Percentiles rank a stretch among this genome's conserved stretches.
phyloP scores from a whole-genome alignment of 92 coral and sea anemone genomes.

The Ricordea florida region DNA sequence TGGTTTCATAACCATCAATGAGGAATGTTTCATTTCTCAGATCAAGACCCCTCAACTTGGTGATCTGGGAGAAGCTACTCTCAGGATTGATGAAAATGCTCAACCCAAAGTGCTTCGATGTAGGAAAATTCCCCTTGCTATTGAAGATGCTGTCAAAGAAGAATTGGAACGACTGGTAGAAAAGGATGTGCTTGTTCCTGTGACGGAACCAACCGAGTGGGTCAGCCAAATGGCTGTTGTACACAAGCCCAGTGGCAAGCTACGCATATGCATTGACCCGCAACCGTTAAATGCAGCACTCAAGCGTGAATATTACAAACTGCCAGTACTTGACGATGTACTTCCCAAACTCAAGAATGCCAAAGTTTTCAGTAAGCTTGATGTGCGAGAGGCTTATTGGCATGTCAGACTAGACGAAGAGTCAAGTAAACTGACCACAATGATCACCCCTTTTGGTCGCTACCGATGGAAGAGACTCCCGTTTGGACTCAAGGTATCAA shows the following conservation, averaged over 20 bases:
- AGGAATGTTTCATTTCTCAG: conserved; percentile 21
- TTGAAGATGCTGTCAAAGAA: too few relatives aligned
- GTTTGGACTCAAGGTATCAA: conserved; percentile 16
- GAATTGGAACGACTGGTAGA: conserved; percentile 53
- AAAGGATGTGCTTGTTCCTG: conserved; percentile 34
- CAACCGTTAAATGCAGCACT: too few relatives aligned
- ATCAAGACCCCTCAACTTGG: conserved; percentile 22
- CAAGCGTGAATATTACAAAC: conserved; percentile 16
- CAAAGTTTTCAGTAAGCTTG: conserved; percentile 31
- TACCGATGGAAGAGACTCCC: conserved; percentile 31
- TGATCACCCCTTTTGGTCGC: too few relatives aligned
- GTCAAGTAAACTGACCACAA: conserved; percentile 2
- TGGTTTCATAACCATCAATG: conserved; percentile 20
- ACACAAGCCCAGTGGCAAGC: conserved; percentile 34
- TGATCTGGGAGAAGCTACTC: conserved; percentile 53
- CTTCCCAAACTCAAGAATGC: conserved; percentile 30
- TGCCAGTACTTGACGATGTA: conserved; percentile 8
- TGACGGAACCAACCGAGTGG: too few relatives aligned
- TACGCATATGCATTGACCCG: conserved; percentile 61
- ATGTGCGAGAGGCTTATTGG: conserved; percentile 26
- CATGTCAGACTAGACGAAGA: conserved; percentile 4
- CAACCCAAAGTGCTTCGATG: conserved; percentile 36
- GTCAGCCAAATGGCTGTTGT: too few relatives aligned
- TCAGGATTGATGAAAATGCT: conserved; percentile 18
- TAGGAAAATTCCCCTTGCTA: conserved; percentile 45